Percentiles rank a stretch among this genome's conserved stretches.
Evolutionary conservation across 2,797 vertebrate species (phyloP).

Genomic region (Columba guinea): DNA sequence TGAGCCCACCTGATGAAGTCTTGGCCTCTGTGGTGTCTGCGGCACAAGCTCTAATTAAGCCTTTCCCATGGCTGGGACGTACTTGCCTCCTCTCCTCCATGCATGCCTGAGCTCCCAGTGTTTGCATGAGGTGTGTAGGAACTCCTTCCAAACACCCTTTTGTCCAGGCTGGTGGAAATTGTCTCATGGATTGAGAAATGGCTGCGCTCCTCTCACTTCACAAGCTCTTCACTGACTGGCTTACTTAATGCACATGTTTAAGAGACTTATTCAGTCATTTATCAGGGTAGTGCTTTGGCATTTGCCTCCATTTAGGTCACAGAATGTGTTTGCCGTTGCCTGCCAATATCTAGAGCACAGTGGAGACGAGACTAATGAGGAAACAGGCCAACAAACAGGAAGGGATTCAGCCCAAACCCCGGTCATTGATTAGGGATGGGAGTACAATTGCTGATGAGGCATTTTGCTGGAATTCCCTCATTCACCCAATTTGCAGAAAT

Average conservation of each 20-base stretch:
- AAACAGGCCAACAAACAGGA: background rate
- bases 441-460: background rate
- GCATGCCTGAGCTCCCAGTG: background rate
- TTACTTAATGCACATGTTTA: accelerated
- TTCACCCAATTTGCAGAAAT: background rate
- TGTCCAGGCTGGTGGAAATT: background rate
- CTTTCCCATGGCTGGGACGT: accelerated
- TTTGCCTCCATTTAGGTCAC: background rate
- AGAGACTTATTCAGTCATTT: background rate
- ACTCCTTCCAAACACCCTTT: background rate
- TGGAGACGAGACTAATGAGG: background rate
- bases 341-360: accelerated
- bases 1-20: background rate
- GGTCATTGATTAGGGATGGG: background rate
- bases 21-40: too few relatives aligned
- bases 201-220: background rate
- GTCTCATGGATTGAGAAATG: background rate
- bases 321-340: background rate
- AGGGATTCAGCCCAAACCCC: background rate
- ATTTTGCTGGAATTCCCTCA: background rate
- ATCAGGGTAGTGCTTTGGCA: accelerated
- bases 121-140: background rate
- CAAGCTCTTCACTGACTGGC: accelerated
- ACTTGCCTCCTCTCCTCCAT: accelerated
- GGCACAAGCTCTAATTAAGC: background rate